These are phyloP conservation scores for Incurvaria masculella DNA, from an alignment of 2,888 invertebrate species.

Conservation along the genomic window DNA sequence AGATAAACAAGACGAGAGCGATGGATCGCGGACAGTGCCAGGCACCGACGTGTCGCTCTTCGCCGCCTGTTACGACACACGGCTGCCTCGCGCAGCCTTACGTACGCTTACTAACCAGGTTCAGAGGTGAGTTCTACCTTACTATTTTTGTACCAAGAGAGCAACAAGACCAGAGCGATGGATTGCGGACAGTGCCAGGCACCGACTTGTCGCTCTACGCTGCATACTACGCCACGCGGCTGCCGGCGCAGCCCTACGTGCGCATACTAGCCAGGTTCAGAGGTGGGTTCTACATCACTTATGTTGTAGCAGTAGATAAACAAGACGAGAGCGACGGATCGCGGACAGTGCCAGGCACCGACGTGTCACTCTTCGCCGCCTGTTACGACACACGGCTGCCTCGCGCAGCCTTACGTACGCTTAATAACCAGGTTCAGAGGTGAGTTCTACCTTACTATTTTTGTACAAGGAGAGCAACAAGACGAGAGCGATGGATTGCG, in stretches of 20 bases:
- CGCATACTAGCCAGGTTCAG: conserved; percentile 40
- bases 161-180: conserved; percentile 15
- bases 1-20: too few species aligned
- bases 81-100: conserved; percentile 39
- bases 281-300: too few species aligned
- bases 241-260: conserved; percentile 35
- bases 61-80: conserved; percentile 55
- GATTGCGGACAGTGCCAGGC: conserved; percentile 41
- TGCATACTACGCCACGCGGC: conserved; percentile 54
- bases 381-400: conserved; percentile 53
- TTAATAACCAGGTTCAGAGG: conserved; percentile 41
- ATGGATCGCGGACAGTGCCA: conserved; percentile 44
- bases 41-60: conserved; percentile 46
- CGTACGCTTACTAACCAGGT: conserved; percentile 38
- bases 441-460: too few species aligned
- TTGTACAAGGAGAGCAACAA: conserved; percentile 10
- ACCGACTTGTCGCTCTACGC: conserved; percentile 47
- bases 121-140: too few species aligned
- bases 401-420: conserved; percentile 37
- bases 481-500: conserved; percentile 32
- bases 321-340: too few species aligned
- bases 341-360: conserved; percentile 39
- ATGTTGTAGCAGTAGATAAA: too few species aligned
- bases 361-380: conserved; percentile 49
- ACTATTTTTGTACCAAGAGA: too few species aligned